Percentiles rank a stretch among this genome's conserved stretches.
Conservation (phyloP, 53 echinoderm and acorn worm species). For the Temnopleurus reevesii region DNA sequence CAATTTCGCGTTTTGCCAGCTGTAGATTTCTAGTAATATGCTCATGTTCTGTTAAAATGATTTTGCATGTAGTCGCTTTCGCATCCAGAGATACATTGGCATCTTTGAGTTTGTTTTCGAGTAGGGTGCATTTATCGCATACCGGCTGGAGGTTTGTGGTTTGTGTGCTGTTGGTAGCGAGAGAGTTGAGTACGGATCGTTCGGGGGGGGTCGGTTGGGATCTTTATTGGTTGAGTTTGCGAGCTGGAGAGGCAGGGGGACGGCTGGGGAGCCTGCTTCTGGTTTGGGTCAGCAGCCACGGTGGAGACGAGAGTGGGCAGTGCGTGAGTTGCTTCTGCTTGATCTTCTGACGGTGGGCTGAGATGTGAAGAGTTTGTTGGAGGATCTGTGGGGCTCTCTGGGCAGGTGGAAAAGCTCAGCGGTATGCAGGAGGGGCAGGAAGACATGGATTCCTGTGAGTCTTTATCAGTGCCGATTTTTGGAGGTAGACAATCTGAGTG, state of each 20-base stretch:
- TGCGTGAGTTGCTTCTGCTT: not conserved
- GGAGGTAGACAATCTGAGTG: not conserved
- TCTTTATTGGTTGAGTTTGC: not conserved
- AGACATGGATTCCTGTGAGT: not conserved
- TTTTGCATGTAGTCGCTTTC: not conserved
- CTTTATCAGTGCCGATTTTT: not conserved
- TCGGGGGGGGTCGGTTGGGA: not conserved
- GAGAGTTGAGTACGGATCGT: not conserved
- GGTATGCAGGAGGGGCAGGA: not conserved
- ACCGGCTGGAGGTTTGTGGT: too few species aligned
- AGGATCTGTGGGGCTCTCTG: not conserved
- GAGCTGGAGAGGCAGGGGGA: not conserved
- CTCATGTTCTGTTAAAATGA: not conserved
- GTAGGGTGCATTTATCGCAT: not conserved
- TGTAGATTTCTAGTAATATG: not conserved
- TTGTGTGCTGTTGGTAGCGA: too few species aligned
- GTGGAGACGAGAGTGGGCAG: too few species aligned
- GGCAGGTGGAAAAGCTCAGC: not conserved
- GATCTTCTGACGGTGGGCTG: not conserved
- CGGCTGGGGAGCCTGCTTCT: not conserved
- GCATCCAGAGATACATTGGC: not conserved
- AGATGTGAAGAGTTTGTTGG: not conserved
- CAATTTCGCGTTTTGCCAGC: not conserved
- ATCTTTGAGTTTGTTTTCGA: not conserved
- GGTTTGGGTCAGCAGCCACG: not conserved